Evolutionary conservation across 2,888 invertebrate species (phyloP), one percentile per base, ranked within the genome.

Genomic region (Euzophera pinguis): DNA sequence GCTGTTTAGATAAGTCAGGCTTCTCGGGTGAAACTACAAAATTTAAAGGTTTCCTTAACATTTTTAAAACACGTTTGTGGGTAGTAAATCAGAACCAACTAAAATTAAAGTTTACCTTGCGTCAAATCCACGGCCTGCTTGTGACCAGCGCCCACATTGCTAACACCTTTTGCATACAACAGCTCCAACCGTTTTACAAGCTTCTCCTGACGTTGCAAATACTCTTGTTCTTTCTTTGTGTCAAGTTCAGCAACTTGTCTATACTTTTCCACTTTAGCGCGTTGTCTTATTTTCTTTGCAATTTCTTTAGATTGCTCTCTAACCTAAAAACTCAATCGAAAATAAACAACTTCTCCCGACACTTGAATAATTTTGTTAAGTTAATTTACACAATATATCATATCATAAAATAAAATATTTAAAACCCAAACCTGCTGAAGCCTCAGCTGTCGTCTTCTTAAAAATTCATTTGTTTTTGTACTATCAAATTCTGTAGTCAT

Each of bases 271-370:
- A 75, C 74, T 66, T 81, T 83, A 47, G 88, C 81, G 56, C 88
- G 84, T 66, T 84, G 81, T 59, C 90, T 71, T 60, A 90, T 78
- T 71, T 83, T 84, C 67, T 84, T 88, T 10, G 90, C 90, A 50
- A 91, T 86, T 52, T 88, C 87, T 74, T 90, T 90, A 47, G 90
- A 91, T 64, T 91, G 90, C 73, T 91, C 90, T 58, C 90, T 81
- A 63, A 91, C 90, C 90, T 91, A 79, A 69, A 82, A 76, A 62
- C 47, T 54, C 48, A 59, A 50, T 54, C 35, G 54, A 50, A 29
- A 43, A 52, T 55, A 57, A 32, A 45, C 57, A 59, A 62, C 53
- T 22, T 52, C 53, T 57, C 53, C 49, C 41, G 47, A 45, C 41
- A 64, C 61, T 64, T 57, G 53, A 50, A 27, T 5, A 61, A 52